Base-by-base conservation (phyloP, 2,113 vertebrate species). In the Tinamus guttatus region DNA sequence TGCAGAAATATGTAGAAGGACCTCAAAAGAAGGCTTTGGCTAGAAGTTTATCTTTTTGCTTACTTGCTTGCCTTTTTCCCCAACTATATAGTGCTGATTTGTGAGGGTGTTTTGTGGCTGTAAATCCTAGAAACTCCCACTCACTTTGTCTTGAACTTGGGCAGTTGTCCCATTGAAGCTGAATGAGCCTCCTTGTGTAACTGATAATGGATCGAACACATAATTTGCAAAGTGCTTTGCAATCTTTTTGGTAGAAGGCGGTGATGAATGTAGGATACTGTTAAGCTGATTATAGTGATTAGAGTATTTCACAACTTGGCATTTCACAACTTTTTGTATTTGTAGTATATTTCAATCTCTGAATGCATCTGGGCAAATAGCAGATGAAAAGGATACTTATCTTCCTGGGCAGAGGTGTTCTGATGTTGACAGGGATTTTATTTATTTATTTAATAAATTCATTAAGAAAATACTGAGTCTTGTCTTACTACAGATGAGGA, bases 181-280 rank as follows among this genome's bases (percentile, higher is more conserved):
- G 59, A 12, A n/a, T 0, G 1, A 47, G 32, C 11, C 60, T 70
- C 14, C 45, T 93, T 91, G 76, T 94, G 90, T 94, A 90, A 94
- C 80, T 56, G 74, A 88, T 94, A 87, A 70, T 86, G 80, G 56
- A 38, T 76, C 3, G 5, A 93, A 79, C 5, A 7, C 13, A 0
- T 86, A 87, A 82, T 87, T 97, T 88, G 58, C 38, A 11, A 62
- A 79, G 62, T 28, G 80, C 81, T 93, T 87, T 79, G 86, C 94
- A 95, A 84, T 75, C 85, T 95, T 90, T 91, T 95, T 89, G 90
- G 93, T 84, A 62, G 88, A 93, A 94, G 95, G 77, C 85, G 90
- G 70, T 93, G 94, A 87, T 92, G 95, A 94, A 94, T 67, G 95
- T 56, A 92, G 92, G 85, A 93, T 94, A 63, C 74, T 79, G 85